Conservation (phyloP, 2,888 invertebrate genomes). For the Vannuccia rotundouncinata region DNA sequence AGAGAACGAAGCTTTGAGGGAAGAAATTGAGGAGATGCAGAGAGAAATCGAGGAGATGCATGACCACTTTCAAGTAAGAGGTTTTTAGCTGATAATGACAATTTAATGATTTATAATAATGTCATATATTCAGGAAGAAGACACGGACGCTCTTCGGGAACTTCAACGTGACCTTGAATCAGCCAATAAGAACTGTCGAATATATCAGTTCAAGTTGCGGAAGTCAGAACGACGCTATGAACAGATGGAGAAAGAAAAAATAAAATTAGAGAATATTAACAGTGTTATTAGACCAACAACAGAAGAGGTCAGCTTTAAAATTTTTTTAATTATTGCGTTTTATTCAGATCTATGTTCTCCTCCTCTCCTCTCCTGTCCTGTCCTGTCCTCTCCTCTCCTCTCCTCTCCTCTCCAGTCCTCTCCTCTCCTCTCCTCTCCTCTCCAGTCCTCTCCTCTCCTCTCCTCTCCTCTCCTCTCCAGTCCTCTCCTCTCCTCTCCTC, state of each 20-base stretch:
- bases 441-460: no score
- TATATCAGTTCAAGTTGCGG: conserved; percentile 89
- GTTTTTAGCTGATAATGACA: background rate
- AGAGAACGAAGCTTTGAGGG: conserved; percentile 87
- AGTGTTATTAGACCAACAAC: no score
- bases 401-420: no score
- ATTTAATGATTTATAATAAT: background rate
- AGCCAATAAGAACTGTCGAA: conserved; percentile 92
- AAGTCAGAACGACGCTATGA: conserved; percentile 75
- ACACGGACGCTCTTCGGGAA: conserved; percentile 61
- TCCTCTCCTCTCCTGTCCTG: no score
- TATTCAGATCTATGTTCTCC: no score
- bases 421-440: background rate
- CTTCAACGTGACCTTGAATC: conserved; percentile 89
- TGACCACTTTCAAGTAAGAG: conserved; percentile 67
- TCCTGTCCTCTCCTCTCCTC: no score
- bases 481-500: no score
- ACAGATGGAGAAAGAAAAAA: conserved; percentile 40
- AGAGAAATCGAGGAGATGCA: conserved; percentile 98
- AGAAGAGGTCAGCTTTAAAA: no score
- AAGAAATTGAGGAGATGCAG: conserved; percentile 82
- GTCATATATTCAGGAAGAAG: conserved; percentile 39
- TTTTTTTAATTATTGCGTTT: no score
- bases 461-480: no score
- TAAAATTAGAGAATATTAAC: conserved; percentile 13